phyloP scores from a whole-genome alignment of 2,797 vertebrate genomes.

The Poecilia picta region DNA sequence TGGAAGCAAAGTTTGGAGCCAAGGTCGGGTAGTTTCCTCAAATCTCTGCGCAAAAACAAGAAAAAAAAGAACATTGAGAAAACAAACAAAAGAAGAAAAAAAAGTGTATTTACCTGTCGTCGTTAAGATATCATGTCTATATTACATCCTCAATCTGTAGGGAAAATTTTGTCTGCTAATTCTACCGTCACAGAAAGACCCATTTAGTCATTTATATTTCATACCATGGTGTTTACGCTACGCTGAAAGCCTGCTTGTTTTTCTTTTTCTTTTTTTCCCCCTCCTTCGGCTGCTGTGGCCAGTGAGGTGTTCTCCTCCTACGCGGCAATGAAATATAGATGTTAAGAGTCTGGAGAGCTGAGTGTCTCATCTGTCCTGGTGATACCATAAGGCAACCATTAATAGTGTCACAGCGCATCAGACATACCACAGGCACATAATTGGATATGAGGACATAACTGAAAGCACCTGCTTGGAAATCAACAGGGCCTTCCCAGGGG shows the following conservation, averaged over 20 bases:
- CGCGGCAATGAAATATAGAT: constrained; percentile 86
- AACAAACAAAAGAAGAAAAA: constrained; percentile 42
- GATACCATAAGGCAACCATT: constrained; percentile 85
- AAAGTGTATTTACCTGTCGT: constrained; percentile 67
- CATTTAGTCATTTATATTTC: constrained; percentile 80
- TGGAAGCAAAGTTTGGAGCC: constrained; percentile 41
- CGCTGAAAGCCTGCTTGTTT: constrained; percentile 56
- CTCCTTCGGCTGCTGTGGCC: constrained; percentile 48
- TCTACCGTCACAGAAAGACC: constrained; percentile 61
- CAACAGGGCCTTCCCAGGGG: constrained; percentile 73
- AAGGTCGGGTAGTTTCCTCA: constrained; percentile 33
- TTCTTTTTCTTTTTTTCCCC: constrained; percentile 31
- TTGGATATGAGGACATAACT: constrained; percentile 81
- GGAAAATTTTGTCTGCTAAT: constrained; percentile 72
- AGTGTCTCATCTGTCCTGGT: constrained; percentile 82
- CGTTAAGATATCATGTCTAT: constrained; percentile 70
- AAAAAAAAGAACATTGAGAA: constrained; percentile 10
- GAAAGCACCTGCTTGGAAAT: constrained; percentile 81
- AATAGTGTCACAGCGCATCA: constrained; percentile 85
- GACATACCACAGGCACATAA: constrained; percentile 79
- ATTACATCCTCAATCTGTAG: constrained; percentile 56
- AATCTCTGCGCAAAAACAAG: neutral
- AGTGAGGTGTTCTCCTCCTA: constrained; percentile 68
- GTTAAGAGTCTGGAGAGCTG: constrained; percentile 79
- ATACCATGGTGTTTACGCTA: constrained; percentile 69